Evolutionary conservation across 2,113 vertebrate species (phyloP), one percentile per base, ranked within the genome.

Genomic region (Lepus americanus): DNA sequence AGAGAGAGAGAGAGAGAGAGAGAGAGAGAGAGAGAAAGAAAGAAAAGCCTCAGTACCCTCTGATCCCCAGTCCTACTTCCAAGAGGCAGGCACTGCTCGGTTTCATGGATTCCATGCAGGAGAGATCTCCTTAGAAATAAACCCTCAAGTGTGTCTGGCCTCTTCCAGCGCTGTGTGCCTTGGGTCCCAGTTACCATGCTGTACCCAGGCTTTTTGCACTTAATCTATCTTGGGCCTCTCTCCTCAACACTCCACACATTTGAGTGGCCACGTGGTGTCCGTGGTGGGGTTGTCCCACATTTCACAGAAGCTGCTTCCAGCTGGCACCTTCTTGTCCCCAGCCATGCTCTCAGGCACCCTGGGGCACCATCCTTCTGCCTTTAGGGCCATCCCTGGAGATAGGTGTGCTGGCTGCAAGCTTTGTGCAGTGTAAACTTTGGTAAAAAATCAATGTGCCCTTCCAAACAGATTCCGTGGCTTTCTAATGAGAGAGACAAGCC

Each of bases 401-500:
- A 61, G 86, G 31, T 53, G 25, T 72, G 19, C 44, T 87, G 86
- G 82, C 29, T 82, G 33, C n/a, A 59, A 61, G 63, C 59, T 25
- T 1, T 39, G 20, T 73, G 73, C 20, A 10, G 23, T 89, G 53
- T 61, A 51, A 89, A 87, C 31, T 1, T 16, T n/a, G 73, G 63
- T 29, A 64, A 66, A 67, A 44, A 69, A 79, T 23, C 25, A 74
- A 61, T 51, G 70, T 80, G n/a, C 33, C 63, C 74, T 92, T 82
- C 85, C 49, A 59, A 90, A 92, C 93, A 77, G 55, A 87, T 90
- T 44, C 77, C n/a, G 81, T 73, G 88, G 73, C 63, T 53, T 82
- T 95, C 29, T 78, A 88, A 69, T 39, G 23, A 78, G 29, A 94
- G 79, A 55, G 72, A 61, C 51, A 74, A 8, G 31, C 63, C 20